Conservation (phyloP, 2,113 vertebrate genomes). For the Thalassoma bifasciatum region DNA sequence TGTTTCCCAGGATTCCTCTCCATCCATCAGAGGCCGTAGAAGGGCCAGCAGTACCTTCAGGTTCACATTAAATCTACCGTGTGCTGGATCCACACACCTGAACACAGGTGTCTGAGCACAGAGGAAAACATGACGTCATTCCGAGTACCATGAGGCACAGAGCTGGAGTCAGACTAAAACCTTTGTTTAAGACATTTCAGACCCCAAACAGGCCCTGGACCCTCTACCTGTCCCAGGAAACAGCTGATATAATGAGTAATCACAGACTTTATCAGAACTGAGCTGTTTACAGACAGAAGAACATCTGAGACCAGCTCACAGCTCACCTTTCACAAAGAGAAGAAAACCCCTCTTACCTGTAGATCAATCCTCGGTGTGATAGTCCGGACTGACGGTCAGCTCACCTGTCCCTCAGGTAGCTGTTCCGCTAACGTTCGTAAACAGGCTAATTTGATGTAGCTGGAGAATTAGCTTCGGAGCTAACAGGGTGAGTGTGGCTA, state of each 20-base stretch:
- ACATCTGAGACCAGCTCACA: neutral
- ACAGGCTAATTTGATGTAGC: conserved; percentile 18
- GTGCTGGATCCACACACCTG: neutral
- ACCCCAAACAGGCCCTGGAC: fast-evolving
- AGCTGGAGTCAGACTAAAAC: neutral
- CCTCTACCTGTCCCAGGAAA: fast-evolving
- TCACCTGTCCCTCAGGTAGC: neutral
- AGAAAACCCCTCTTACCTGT: conserved; percentile 38
- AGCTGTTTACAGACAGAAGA: neutral
- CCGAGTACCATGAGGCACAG: conserved; percentile 13
- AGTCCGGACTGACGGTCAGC: neutral
- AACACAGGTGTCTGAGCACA: neutral
- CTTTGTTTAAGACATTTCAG: neutral
- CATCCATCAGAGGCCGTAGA: neutral
- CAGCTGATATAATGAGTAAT: neutral
- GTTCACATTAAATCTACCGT: too few relatives aligned
- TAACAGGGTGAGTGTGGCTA: conserved; percentile 20
- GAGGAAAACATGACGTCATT: conserved; percentile 70
- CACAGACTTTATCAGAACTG: neutral
- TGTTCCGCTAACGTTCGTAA: neutral
- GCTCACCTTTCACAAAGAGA: neutral
- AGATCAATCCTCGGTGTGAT: neutral
- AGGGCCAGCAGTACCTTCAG: neutral
- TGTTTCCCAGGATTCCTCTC: too few relatives aligned
- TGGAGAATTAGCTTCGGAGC: conserved; percentile 37